Evolutionary conservation across 2,888 invertebrate genomes (phyloP), one percentile per base, ranked within the genome.

Genomic region (Mycalesis mineus): DNA sequence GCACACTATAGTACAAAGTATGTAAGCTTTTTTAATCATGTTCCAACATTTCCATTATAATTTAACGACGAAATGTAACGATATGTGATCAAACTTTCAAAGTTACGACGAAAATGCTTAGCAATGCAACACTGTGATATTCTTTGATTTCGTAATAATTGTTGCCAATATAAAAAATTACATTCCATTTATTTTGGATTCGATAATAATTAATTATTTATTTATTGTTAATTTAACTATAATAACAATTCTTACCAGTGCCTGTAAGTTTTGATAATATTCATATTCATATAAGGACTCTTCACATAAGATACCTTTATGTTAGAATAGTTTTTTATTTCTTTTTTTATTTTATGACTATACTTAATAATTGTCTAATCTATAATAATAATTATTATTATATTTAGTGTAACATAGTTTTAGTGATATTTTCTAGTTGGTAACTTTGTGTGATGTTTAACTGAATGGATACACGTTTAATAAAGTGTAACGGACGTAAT

Each of bases 221-320:
- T 63, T 60, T 55, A 57, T 62, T 60, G 52, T 60, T 66, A 58
- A 62, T 60, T 37, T 63, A 48, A 29, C 8, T 8, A 51, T 45
- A 42, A 61, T 65, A 64, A 57, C 67, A 67, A 62, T 70, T 71
- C 72, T 72, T 66, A 78, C 79, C 88, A 88, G 88, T 88, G 86
- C 88, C 88, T 89, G 88, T 81, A 87, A 88, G 88, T 78, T 49
- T 69, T 72, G 74, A 75, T 85, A 75, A 88, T 88, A 89, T 88
- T 88, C 88, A 85, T 81, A 71, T 71, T 64, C 65, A 55, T 74
- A 57, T 74, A 75, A 71, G 69, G 53, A 55, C 28, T 47, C 62
- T 60, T 65, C 65, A 70, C 68, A 15, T 64, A 60, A 64, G 60
- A 73, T 76, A 79, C 80, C 75, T 69, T 74, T 62, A 69, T 68